Evolutionary conservation across 2,113 vertebrate genomes (phyloP).

Genomic region (Nothobranchius kuhntae): DNA sequence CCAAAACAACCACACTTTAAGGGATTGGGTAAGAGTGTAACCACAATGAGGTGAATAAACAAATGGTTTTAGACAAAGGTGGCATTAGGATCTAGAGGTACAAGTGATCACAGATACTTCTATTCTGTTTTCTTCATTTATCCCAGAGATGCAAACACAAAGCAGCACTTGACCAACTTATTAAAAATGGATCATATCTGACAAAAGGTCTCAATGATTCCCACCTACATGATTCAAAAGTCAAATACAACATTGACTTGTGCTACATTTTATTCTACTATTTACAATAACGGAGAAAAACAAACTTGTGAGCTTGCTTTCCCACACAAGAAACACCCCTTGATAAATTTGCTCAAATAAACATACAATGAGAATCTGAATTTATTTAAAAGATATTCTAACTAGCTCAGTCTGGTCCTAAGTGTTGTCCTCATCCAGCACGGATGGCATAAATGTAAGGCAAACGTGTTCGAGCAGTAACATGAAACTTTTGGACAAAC

Average conservation of each 20-base stretch:
- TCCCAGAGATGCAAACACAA: neutral
- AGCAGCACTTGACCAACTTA: neutral
- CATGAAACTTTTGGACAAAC: conserved; percentile 27
- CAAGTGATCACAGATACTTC: neutral
- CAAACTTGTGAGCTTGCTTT: conserved; percentile 31
- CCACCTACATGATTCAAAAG: conserved; percentile 15
- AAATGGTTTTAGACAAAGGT: neutral
- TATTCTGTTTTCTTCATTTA: neutral
- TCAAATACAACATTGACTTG: conserved; percentile 15
- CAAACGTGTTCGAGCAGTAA: conserved; percentile 44
- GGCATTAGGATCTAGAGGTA: neutral
- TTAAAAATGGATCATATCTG: conserved; percentile 14
- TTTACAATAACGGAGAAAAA: conserved; percentile 29
- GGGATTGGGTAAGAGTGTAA: neutral
- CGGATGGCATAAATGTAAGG: conserved; percentile 59
- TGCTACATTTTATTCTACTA: conserved; percentile 43
- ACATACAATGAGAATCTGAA: conserved; percentile 11
- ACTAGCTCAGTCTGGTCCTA: conserved; percentile 15
- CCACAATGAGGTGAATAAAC: neutral
- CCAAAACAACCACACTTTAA: conserved; percentile 2
- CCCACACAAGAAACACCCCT: conserved; percentile 42
- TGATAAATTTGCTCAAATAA: conserved; percentile 36
- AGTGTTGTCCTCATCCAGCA: conserved; percentile 66
- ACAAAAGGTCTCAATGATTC: conserved; percentile 4
- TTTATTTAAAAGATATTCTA: conserved; percentile 18